Base-by-base conservation (phyloP, 2,797 vertebrate species). In the Chaunax sp. region DNA sequence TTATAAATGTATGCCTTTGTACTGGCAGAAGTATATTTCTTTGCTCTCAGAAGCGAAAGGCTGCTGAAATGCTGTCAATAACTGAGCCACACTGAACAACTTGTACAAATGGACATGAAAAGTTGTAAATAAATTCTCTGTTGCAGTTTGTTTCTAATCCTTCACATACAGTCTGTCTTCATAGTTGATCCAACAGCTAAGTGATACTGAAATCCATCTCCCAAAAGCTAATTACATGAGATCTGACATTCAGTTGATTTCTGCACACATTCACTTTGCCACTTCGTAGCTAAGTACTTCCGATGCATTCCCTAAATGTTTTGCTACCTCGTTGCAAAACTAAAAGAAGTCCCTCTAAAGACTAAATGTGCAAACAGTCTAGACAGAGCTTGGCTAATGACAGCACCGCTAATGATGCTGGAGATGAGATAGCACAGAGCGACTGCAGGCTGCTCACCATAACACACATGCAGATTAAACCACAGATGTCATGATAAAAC, bases 91-190 rank as follows among this genome's bases (percentile, higher is more conserved):
- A n/a, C 4, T 23, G 46, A 55, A 72, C 0, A 16, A 69, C 47
- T 26, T 52, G 62, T 60, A 68, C 45, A 59, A 77, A 66, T 67
- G 64, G 64, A 70, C 57, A 79, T 53, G 13, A 55, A 41, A 55
- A 51, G 45, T 45, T 18, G 30, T 1, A 14, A 38, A 50, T 40
- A 55, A 28, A 55, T 19, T 62, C 55, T 64, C 44, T 44, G 50
- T 44, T 52, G 28, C n/a, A 23, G 54, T 12, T 46, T 57, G 56
- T 40, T 57, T 57, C 69, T n/a, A 41, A 59, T 20, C 10, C 43
- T 61, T 28, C 19, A 26, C 37, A 58, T 40, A 7, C 12, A 30
- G 38, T 56, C 43, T n/a, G 28, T 40, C 45, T 57, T 47, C 23
- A 40, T 8, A 18, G 28, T 35, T 28, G 33, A 33, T 54, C 23